A percentile compares a stretch with the other conserved stretches of the same genome.
These are phyloP conservation scores for Hipposideros armiger DNA, from an alignment of 2,113 vertebrate species.

Conservation along the genomic window DNA sequence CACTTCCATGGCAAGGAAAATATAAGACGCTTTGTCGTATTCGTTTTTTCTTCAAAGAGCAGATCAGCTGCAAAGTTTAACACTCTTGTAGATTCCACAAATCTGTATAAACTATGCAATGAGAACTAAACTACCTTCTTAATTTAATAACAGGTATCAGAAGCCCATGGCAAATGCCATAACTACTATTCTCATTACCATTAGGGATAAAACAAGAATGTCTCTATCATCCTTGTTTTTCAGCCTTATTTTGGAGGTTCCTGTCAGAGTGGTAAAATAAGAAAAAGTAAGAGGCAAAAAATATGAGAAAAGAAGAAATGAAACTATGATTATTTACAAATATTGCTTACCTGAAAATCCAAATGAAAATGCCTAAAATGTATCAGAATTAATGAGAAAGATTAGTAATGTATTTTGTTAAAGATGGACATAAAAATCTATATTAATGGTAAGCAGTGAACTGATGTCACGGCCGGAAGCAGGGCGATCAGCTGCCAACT, in stretches of 20 bases:
- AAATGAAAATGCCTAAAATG: slow-evolving; percentile 18
- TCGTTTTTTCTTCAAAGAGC: not conserved
- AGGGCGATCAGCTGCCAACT: not conserved
- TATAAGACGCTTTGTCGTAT: not conserved
- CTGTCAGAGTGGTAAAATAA: not conserved
- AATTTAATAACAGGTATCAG: not conserved
- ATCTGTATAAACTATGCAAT: not conserved
- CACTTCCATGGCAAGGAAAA: not conserved
- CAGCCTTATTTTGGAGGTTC: not conserved
- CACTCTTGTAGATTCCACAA: not conserved
- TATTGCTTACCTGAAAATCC: not conserved
- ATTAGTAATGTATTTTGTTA: not conserved
- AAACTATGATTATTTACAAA: not conserved
- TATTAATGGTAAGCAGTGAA: not conserved
- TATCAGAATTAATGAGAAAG: not conserved
- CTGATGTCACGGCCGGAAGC: not conserved
- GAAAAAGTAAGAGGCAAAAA: not conserved
- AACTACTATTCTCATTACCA: not conserved
- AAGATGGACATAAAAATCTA: not conserved
- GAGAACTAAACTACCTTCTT: not conserved
- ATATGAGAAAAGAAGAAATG: not conserved
- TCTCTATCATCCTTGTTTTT: not conserved
- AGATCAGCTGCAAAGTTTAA: not conserved
- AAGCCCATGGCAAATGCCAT: not conserved
- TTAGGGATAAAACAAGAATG: not conserved